Evolutionary conservation across 2,113 vertebrate species (phyloP).

Genomic region (Archilochus colubris): DNA sequence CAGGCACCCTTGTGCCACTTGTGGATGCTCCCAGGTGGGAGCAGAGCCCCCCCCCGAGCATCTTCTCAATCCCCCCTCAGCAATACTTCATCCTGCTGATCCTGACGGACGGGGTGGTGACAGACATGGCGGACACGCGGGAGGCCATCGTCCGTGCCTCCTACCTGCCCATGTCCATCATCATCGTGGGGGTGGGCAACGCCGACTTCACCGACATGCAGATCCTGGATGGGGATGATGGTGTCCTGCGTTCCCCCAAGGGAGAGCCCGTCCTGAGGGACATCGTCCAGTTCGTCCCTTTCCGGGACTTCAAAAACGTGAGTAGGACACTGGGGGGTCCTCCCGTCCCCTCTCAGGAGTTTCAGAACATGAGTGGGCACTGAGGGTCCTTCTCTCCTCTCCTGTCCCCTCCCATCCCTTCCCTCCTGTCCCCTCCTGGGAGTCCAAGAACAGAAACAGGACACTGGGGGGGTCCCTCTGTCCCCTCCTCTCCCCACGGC

Average conservation of each 20-base stretch:
- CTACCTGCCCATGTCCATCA: slow-evolving; percentile 93
- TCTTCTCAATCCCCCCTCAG: slow-evolving; percentile 53
- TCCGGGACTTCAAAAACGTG: slow-evolving; percentile 95
- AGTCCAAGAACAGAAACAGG: no score
- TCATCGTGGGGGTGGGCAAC: slow-evolving; percentile 94
- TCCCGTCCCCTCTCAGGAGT: neutral
- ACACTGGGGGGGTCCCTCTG: no score
- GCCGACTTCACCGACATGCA: slow-evolving; percentile 97
- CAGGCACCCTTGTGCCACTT: rapidly evolving
- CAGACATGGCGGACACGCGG: slow-evolving; percentile 92
- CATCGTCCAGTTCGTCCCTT: slow-evolving; percentile 95
- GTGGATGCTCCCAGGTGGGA: neutral
- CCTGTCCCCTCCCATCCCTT: neutral
- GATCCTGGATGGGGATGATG: slow-evolving; percentile 91
- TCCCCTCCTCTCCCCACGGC: neutral
- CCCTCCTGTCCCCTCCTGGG: no score
- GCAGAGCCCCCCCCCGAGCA: neutral
- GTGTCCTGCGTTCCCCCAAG: slow-evolving; percentile 86
- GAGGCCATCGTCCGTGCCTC: slow-evolving; percentile 93
- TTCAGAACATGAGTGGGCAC: no score
- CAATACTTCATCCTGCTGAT: slow-evolving; percentile 94
- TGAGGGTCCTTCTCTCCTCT: neutral
- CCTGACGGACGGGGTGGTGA: slow-evolving; percentile 94
- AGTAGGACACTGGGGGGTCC: slow-evolving; percentile 28
- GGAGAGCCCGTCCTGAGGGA: slow-evolving; percentile 90